Base-by-base conservation (phyloP, 2,113 vertebrate species). In the Pelmatolapia mariae region DNA sequence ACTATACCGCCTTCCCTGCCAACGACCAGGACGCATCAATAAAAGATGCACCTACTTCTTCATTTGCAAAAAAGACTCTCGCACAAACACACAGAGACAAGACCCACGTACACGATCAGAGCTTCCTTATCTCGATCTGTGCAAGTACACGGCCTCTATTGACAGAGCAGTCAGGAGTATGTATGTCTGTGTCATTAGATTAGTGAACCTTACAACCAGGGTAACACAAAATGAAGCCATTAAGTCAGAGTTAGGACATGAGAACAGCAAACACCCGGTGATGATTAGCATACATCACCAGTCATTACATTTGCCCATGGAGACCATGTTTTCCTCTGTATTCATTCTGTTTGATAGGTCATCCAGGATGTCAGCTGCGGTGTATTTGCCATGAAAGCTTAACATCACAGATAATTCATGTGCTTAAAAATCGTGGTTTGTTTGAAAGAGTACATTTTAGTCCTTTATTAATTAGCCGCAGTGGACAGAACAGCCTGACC, bases 111-210 rank as follows among this genome's bases (percentile, higher is more conserved):
- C 82, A 73, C 78, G 52, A n/a, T 85, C 87, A 78, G 29, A 76
- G 66, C 85, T 81, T 90, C 56, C 87, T 95, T 94, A 93, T 95
- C 90, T 88, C 85, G 47, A 93, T 92, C 89, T 86, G 68, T 93
- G 81, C 76, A 87, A 54, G 83, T 86, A 90, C 92, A 92, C 18
- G 87, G 89, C 89, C 88, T 92, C 71, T 90, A 91, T 89, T 88
- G 91, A 84, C 90, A 81, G 59, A 52, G 66, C 86, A 85, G 91
- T 79, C 83, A 66, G 85, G 5, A 31, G 50, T 11, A 13, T 81
- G 78, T 24, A 36, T 63, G 81, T 4, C 82, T 63, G 84, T 88
- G 76, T 94, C 84, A 91, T 87, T 88, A 92, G 86, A 92, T 87
- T 71, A 88, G 84, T 84, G 85, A 68, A 89, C 84, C 79, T 24